phyloP scores from a whole-genome alignment of 2,888 invertebrate genomes.

The Auanema freiburgensis region DNA sequence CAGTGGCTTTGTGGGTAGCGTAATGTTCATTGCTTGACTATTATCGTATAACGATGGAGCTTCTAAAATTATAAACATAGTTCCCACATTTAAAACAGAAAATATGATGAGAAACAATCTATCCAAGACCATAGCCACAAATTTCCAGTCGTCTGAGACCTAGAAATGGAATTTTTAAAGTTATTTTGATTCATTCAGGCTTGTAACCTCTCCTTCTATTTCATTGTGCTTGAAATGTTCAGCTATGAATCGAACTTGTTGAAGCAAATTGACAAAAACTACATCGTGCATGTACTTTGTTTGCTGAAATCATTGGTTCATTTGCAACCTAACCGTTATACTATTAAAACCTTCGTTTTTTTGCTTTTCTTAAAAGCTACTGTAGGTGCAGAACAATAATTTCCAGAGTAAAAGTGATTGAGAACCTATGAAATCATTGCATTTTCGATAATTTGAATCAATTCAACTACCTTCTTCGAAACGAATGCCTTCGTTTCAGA shows the following conservation, averaged over 20 bases:
- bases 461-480: too few relatives aligned
- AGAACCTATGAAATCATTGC: too few relatives aligned
- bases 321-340: too few relatives aligned
- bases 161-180: conserved; percentile 20
- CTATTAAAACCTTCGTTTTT: too few relatives aligned
- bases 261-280: conserved; percentile 56
- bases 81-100: conserved; percentile 60
- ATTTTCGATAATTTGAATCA: too few relatives aligned
- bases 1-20: conserved; percentile 58
- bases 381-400: too few relatives aligned
- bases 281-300: conserved; percentile 53
- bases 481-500: too few relatives aligned
- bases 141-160: conserved; percentile 63
- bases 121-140: conserved; percentile 64
- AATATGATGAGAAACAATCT: conserved; percentile 62
- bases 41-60: conserved; percentile 61
- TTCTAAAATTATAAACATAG: conserved; percentile 60
- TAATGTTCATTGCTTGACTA: conserved; percentile 58
- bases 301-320: conserved; percentile 9
- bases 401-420: too few relatives aligned
- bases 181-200: neutral
- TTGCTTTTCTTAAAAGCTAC: conserved; percentile 43
- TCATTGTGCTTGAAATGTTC: conserved; percentile 62
- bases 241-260: conserved; percentile 61
- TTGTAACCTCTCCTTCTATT: conserved; percentile 55